Evolutionary conservation across 2,113 vertebrate genomes (phyloP).

Genomic region (Proteles cristata): DNA sequence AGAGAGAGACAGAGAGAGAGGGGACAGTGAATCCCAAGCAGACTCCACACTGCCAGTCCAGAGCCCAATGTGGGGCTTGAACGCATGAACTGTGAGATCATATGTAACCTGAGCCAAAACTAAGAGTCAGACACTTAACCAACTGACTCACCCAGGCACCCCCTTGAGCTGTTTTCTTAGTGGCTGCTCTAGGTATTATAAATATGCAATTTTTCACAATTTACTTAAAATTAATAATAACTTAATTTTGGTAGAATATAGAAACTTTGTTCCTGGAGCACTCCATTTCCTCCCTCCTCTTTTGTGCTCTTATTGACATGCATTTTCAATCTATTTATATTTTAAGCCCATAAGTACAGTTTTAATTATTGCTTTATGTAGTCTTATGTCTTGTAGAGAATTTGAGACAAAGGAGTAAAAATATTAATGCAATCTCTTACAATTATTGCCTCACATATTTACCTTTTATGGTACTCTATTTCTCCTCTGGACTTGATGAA

Average conservation of each 20-base stretch:
- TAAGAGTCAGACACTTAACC: too few species aligned
- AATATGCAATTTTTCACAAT: not conserved
- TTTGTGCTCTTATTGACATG: not conserved
- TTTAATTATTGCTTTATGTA: not conserved
- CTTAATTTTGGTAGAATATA: not conserved
- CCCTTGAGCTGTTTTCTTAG: not conserved
- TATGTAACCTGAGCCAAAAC: too few species aligned
- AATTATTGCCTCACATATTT: not conserved
- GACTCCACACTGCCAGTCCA: too few species aligned
- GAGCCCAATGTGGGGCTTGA: too few species aligned
- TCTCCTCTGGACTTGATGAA: not conserved
- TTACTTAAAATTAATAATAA: not conserved
- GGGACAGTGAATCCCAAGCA: too few species aligned
- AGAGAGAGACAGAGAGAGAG: too few species aligned
- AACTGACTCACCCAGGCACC: too few species aligned
- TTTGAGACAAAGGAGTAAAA: not conserved
- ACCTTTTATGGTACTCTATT: not conserved
- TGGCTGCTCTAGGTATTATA: not conserved
- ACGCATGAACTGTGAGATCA: too few species aligned
- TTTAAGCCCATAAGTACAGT: not conserved
- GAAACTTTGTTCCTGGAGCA: not conserved
- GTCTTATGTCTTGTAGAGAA: not conserved
- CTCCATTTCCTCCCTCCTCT: not conserved
- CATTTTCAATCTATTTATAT: not conserved
- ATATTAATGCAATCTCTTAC: not conserved